Conservation (phyloP, 2,888 invertebrate species). For the Dioctria linearis region DNA sequence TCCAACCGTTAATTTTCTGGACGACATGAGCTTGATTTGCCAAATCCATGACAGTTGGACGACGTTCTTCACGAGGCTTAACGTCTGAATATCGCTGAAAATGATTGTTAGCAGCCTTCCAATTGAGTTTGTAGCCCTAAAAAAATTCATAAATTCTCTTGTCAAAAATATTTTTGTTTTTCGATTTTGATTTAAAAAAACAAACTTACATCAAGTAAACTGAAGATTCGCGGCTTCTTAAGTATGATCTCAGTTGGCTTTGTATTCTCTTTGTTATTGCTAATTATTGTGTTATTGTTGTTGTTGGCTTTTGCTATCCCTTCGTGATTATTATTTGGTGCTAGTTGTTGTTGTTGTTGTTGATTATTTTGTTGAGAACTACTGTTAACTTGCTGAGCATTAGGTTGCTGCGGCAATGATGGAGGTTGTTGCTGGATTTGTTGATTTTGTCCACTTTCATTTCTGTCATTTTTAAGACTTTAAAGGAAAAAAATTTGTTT, state of each 20-base stretch:
- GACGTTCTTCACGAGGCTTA: slow-evolving; percentile 87
- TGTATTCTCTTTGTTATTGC: slow-evolving; percentile 68
- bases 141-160: slow-evolving; percentile 62
- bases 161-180: background rate
- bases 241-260: slow-evolving; percentile 69
- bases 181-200: background rate
- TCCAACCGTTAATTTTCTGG: slow-evolving; percentile 95
- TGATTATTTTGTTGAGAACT: background rate
- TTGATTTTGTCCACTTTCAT: slow-evolving; percentile 64
- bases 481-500: no score
- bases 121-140: slow-evolving; percentile 78
- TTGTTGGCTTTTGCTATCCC: background rate
- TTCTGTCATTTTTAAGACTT: slow-evolving; percentile 61
- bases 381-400: slow-evolving; percentile 31
- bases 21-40: slow-evolving; percentile 90
- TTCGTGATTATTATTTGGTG: slow-evolving; percentile 11
- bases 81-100: slow-evolving; percentile 86
- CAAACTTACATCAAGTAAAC: slow-evolving; percentile 66
- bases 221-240: slow-evolving; percentile 68
- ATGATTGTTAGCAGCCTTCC: slow-evolving; percentile 84
- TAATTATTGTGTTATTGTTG: slow-evolving; percentile 52
- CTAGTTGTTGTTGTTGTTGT: background rate
- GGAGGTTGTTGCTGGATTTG: slow-evolving; percentile 41
- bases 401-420: slow-evolving; percentile 6
- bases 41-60: slow-evolving; percentile 88